phyloP scores from a whole-genome alignment of 2,888 invertebrate genomes.

The Spodoptera littoralis region DNA sequence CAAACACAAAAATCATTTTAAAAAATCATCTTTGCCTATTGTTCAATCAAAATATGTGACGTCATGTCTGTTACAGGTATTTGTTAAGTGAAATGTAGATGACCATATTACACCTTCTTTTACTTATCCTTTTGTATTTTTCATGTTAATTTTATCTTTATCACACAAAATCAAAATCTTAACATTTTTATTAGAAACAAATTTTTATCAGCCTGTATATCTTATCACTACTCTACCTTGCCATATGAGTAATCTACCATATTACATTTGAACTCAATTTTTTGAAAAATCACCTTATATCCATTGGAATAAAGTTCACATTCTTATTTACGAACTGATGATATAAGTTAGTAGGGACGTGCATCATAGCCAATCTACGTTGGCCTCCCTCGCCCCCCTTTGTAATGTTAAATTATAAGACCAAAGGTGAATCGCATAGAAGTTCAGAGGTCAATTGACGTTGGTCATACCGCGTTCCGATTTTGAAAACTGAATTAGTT shows the following conservation, averaged over 20 bases:
- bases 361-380: slow-evolving; percentile 54
- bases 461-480: slow-evolving; percentile 71
- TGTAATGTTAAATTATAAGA: slow-evolving; percentile 31
- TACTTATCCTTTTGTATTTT: no score
- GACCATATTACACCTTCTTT: no score
- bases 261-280: slow-evolving; percentile 39
- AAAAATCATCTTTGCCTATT: no score
- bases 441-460: slow-evolving; percentile 59
- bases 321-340: slow-evolving; percentile 29
- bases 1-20: no score
- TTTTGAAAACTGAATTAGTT: slow-evolving; percentile 83
- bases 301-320: slow-evolving; percentile 39
- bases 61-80: no score
- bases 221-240: slow-evolving; percentile 83
- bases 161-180: neutral
- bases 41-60: no score
- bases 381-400: slow-evolving; percentile 62
- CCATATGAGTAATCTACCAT: slow-evolving; percentile 76
- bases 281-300: slow-evolving; percentile 41
- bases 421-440: slow-evolving; percentile 56
- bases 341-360: slow-evolving; percentile 53
- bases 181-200: slow-evolving; percentile 5
- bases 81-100: no score
- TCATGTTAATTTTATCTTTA: neutral
- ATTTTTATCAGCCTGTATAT: slow-evolving; percentile 70